Percentiles rank a stretch among this genome's conserved stretches.
These are phyloP conservation scores for Brienomyrus brachyistius DNA, from an alignment of 2,113 vertebrate genomes.

Conservation along the genomic window DNA sequence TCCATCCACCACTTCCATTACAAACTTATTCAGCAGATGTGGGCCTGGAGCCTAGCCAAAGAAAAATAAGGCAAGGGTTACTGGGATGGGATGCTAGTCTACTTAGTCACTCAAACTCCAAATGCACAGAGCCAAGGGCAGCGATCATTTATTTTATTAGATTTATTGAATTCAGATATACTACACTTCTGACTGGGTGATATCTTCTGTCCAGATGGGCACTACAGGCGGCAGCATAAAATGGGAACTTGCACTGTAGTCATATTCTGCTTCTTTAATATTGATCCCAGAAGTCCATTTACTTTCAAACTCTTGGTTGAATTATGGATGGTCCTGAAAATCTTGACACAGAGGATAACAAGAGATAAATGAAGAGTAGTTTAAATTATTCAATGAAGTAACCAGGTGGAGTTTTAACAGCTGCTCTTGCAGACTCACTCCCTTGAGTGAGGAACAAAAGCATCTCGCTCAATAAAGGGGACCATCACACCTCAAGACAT, in stretches of 20 bases:
- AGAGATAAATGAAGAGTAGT: conserved; percentile 10
- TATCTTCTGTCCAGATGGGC: neutral
- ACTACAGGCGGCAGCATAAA: neutral
- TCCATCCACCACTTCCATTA: neutral
- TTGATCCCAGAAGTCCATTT: neutral
- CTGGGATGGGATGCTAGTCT: neutral
- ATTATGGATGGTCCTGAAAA: neutral
- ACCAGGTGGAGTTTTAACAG: neutral
- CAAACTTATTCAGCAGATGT: neutral
- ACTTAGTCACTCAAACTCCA: neutral
- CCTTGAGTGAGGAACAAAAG: neutral
- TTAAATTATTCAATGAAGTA: conserved; percentile 12
- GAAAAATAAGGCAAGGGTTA: neutral
- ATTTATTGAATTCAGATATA: neutral
- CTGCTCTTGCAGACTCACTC: neutral
- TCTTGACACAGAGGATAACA: neutral
- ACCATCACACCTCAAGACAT: neutral
- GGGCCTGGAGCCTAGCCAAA: neutral
- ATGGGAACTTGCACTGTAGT: neutral
- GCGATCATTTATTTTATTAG: neutral
- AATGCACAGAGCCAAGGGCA: neutral
- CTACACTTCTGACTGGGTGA: neutral
- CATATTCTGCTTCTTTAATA: neutral
- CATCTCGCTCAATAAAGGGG: neutral
- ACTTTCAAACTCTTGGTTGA: neutral